Evolutionary conservation across 1,140 invertebrate genomes (phyloP).

Genomic region (Drosophila sproati): DNA sequence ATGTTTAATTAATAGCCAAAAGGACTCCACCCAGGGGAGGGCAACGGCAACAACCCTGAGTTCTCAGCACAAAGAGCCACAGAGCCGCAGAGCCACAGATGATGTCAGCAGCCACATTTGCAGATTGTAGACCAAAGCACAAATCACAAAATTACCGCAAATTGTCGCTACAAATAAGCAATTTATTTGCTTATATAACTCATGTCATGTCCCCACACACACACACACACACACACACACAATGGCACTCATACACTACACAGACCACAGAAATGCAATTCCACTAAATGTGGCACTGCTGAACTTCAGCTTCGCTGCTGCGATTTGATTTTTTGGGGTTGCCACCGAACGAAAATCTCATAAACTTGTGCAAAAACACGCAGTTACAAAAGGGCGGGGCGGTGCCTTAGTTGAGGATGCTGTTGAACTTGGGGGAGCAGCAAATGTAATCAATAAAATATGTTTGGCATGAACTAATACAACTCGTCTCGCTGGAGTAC

Average conservation of each 20-base stretch:
- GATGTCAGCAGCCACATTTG: conserved; percentile 61
- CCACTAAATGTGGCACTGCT: conserved; percentile 35
- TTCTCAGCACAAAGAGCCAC: background rate
- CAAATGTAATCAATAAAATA: conserved; percentile 80
- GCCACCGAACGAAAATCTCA: conserved; percentile 57
- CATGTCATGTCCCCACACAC: conserved; percentile 27
- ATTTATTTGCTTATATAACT: conserved; percentile 78
- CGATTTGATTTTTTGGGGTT: conserved; percentile 48
- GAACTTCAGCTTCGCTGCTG: conserved; percentile 11
- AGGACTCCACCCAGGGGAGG: conserved; percentile 26
- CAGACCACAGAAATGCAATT: conserved; percentile 40
- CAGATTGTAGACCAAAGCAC: conserved; percentile 27
- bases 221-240: conserved; percentile 17
- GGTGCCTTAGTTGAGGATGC: conserved; percentile 4
- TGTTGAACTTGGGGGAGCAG: conserved; percentile 20
- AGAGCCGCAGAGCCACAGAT: conserved; percentile 34
- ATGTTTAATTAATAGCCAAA: conserved; percentile 78
- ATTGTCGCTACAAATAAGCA: conserved; percentile 83
- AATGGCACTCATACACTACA: background rate
- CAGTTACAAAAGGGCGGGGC: conserved; percentile 12
- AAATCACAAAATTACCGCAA: conserved; percentile 83
- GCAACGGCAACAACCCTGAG: conserved; percentile 21
- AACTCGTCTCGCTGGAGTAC: conserved; percentile 29
- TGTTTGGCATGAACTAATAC: conserved; percentile 64
- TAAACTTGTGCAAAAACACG: conserved; percentile 78